Percentiles rank a stretch among this genome's conserved stretches.
Conservation (phyloP, 1,140 invertebrate genomes). For the Drosophila neocordata region DNA sequence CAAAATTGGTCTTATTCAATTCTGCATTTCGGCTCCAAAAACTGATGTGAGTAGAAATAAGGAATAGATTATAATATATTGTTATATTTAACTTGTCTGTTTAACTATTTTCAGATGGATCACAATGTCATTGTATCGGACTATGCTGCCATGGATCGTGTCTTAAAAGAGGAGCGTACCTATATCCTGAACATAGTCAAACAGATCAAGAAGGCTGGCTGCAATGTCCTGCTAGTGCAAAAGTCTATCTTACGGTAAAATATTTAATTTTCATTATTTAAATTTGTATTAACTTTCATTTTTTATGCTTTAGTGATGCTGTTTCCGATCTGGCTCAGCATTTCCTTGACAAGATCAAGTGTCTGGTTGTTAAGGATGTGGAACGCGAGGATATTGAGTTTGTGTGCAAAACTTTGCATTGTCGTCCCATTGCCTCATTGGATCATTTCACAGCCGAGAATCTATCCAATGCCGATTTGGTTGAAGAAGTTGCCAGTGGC, state of each 20-base stretch:
- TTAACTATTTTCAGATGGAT: conserved; percentile 91
- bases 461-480: conserved; percentile 95
- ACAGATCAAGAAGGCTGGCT: conserved; percentile 99
- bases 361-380: conserved; percentile 99
- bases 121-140: conserved; percentile 99
- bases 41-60: conserved; percentile 91
- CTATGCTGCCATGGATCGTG: conserved; percentile 99
- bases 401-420: conserved; percentile 97
- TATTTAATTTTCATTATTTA: background rate
- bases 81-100: too few relatives aligned
- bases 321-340: conserved; percentile 98
- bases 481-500: conserved; percentile 96
- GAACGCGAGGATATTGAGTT: conserved; percentile 99
- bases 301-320: conserved; percentile 88
- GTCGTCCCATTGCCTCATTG: conserved; percentile 98
- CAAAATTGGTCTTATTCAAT: conserved; percentile 99
- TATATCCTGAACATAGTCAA: conserved; percentile 99
- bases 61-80: background rate
- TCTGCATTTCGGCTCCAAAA: conserved; percentile 99
- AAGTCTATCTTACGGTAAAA: conserved; percentile 95
- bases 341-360: conserved; percentile 99
- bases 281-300: background rate
- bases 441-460: conserved; percentile 98
- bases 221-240: conserved; percentile 98
- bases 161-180: conserved; percentile 98